Evolutionary conservation across 1,140 invertebrate genomes (phyloP).

Genomic region (Bombus balteatus): DNA sequence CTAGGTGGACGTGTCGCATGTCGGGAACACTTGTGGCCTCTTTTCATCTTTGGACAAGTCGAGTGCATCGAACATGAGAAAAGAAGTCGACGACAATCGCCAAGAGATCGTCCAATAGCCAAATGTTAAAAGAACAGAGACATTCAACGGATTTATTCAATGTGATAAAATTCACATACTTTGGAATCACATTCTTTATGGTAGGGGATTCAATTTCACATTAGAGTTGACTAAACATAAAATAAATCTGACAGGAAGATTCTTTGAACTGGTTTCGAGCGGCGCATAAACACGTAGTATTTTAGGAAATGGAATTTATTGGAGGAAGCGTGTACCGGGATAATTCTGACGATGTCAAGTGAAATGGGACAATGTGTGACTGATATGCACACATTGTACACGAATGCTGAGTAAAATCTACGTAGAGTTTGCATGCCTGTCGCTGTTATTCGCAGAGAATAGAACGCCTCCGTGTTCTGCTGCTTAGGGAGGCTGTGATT

Average conservation of each 20-base stretch:
- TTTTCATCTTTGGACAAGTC: conserved; percentile 29
- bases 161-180: no score
- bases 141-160: neutral
- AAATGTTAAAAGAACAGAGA: neutral
- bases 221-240: neutral
- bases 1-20: conserved; percentile 33
- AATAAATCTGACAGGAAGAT: neutral
- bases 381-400: neutral
- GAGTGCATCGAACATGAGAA: neutral
- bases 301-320: neutral
- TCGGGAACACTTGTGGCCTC: conserved; percentile 29
- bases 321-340: neutral
- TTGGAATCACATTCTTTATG: neutral
- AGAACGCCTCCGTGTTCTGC: neutral
- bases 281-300: neutral
- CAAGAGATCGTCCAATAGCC: neutral
- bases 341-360: neutral
- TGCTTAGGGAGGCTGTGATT: neutral
- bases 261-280: neutral
- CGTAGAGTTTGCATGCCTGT: neutral
- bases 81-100: neutral
- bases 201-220: neutral
- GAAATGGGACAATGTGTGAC: neutral
- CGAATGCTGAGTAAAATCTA: neutral
- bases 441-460: neutral